Base-by-base conservation (phyloP, 2,113 vertebrate genomes). In the Paracanthobrama guichenoti region DNA sequence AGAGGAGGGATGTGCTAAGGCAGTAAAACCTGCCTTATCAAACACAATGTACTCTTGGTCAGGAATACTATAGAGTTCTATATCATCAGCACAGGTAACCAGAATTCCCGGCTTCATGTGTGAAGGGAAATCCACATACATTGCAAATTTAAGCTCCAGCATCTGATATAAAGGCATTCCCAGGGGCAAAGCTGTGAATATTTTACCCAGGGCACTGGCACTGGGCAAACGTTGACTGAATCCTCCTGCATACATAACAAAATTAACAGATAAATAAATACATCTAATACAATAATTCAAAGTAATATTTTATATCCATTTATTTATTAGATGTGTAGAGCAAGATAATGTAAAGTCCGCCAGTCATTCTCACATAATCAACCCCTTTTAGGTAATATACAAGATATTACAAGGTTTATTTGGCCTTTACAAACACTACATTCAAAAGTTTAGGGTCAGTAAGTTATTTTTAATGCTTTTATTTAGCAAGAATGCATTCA, bases 141-240 rank as follows among this genome's bases (percentile, higher is more conserved):
- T 96, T 86, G 96, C 95, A 62, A 99, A 90, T 85, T 99, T 99
- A 85, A 99, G 93, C 82, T 99, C 97, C 88, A 99, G 73, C 97
- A 99, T 99, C 93, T 99, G 97, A 88, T 92, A 97, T 66, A 96
- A 8, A 0, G 96, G 96, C 0, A 95, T 87, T 0, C 97, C 97
- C 6, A 97, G 57, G 0, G 98, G 97, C 83, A 99, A 31, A 4
- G 97, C 94, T 0, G 93, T 95, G 90, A 99, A 98, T 87, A 98
- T 95, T 93, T 99, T 99, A 2, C 98, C 97, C 88, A 98, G 90
- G 7, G 97, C 96, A 13, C 97, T 98, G 2, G 96, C 96, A 73
- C 86, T 96, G 35, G 97, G 97, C 85, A 99, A 93, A 24, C 98
- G 96, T 78, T 99, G 97, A 88, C 98, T 99, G 86, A 93, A 96